Evolutionary conservation across 1,140 invertebrate genomes (phyloP), one percentile per base, ranked within the genome.

Genomic region (Fopius arisanus): DNA sequence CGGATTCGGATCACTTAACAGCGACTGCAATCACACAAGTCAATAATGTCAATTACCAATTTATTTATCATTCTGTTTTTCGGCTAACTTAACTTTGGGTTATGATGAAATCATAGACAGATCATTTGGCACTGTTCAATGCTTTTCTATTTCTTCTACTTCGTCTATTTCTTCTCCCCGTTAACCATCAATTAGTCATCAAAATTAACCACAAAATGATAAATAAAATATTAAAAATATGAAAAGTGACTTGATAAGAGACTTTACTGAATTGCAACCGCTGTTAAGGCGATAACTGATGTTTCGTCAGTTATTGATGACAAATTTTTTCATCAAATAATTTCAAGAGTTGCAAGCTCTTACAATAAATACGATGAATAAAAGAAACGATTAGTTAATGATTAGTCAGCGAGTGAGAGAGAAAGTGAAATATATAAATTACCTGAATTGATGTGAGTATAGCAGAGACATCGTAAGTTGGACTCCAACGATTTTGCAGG

Each of bases 401-500:
- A n/a, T n/a, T n/a, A n/a, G 16, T 23, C 16, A 54, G 4, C 14
- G 21, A 19, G 2, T 6, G 16, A 19, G 1, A 5, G n/a, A 51
- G 2, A 16, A 51, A 1, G 14, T 51, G 54, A 68, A 76, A 65
- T 43, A 19, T 40, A 71, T 43, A 70, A 66, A 73, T 19, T 85
- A 94, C 94, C 91, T 94, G 94, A 92, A 95, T 94, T 82, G 93
- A 94, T 86, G 98, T 99, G 89, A 99, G 91, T 85, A 99, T 99
- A 78, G 98, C 98, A 78, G 97, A 98, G 33, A 99, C 98, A 91
- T 99, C 98, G 89, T 99, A 99, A 76, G 98, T 99, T 78, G 98
- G 98, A 90, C 97, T 98, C 98, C 98, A 99, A 89, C 97, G 94
- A 88, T 99, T 99, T 91, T 99, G 97, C 88, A 98, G 90, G 87